Evolutionary conservation across 2,113 vertebrate species (phyloP).

Genomic region (Grallaria varia): DNA sequence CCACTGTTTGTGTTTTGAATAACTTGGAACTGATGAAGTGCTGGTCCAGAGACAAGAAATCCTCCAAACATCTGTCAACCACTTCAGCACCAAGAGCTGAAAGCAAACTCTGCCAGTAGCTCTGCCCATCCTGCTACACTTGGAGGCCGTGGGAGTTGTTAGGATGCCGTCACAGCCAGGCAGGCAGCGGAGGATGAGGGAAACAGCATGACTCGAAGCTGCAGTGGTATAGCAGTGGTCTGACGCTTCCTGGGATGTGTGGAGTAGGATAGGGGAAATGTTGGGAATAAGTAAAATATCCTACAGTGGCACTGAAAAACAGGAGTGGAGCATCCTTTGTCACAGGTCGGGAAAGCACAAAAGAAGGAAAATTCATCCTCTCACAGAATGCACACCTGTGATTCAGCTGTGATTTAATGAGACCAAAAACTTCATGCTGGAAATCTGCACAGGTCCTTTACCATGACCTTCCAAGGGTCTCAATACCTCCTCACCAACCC

Average conservation of each 20-base stretch:
- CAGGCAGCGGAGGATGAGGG: neutral
- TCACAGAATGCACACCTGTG: neutral
- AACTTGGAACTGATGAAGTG: slow-evolving; percentile 14
- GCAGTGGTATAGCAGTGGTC: neutral
- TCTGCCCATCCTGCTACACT: neutral
- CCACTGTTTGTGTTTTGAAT: slow-evolving; percentile 48
- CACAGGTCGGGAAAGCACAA: neutral
- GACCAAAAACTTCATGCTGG: neutral
- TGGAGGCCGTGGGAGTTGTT: neutral
- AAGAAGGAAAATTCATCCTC: neutral
- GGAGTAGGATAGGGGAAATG: neutral
- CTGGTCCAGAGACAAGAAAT: slow-evolving; percentile 37
- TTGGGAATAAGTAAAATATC: neutral
- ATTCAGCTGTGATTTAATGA: neutral
- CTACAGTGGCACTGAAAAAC: neutral
- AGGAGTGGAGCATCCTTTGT: neutral
- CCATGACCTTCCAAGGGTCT: neutral
- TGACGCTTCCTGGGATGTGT: neutral
- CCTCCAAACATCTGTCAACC: slow-evolving; percentile 31
- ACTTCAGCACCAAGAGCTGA: neutral
- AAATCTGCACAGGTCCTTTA: neutral
- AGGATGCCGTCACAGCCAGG: neutral
- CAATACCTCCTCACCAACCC: neutral
- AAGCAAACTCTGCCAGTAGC: neutral
- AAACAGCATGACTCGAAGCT: neutral